phyloP scores from a whole-genome alignment of 2,797 vertebrate genomes.

The Xyrichtys novacula region DNA sequence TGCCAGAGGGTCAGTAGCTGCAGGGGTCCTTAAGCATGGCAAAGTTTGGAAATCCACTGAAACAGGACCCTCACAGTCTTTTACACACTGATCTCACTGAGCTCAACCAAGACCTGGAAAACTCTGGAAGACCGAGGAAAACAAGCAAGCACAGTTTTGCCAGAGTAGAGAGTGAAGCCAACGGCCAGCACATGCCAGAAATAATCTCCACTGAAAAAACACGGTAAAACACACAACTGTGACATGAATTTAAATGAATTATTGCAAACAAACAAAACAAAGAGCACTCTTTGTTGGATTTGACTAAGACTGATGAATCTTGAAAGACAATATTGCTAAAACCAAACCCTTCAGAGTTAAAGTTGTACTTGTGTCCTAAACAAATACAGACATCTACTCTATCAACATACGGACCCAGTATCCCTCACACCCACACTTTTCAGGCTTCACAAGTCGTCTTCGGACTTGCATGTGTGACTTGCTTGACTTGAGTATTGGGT shows the following conservation, averaged over 20 bases:
- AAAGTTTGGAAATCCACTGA: too few species aligned
- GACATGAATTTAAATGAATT: background rate
- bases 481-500: background rate
- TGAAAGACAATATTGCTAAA: too few species aligned
- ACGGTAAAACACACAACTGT: background rate
- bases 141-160: background rate
- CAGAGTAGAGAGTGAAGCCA: background rate
- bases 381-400: conserved; percentile 1
- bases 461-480: background rate
- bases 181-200: background rate
- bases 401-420: background rate
- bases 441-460: background rate
- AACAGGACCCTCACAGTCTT: background rate
- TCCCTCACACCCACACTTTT: background rate
- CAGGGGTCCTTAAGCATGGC: too few species aligned
- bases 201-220: background rate
- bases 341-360: too few species aligned
- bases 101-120: background rate
- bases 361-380: background rate
- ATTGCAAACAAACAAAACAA: background rate
- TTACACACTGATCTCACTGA: background rate
- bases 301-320: too few species aligned
- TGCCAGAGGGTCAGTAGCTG: too few species aligned
- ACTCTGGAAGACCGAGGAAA: background rate
- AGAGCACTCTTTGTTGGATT: too few species aligned